Evolutionary conservation across 1,140 invertebrate species (phyloP).

Genomic region (Drosophila yakuba): DNA sequence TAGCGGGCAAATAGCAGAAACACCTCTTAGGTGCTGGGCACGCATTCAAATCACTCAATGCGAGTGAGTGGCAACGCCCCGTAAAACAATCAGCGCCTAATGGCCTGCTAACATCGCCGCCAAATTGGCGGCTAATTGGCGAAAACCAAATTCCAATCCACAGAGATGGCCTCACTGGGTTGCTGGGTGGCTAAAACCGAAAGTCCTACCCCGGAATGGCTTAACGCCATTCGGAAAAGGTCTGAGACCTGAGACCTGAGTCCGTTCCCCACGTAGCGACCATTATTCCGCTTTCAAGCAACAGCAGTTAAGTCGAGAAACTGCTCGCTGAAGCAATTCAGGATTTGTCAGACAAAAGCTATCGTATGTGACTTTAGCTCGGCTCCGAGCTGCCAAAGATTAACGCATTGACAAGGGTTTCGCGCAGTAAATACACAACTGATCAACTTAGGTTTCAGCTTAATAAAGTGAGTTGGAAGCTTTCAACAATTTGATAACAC

Average conservation of each 20-base stretch:
- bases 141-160: slow-evolving; percentile 70
- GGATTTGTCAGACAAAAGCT: slow-evolving; percentile 2
- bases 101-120: slow-evolving; percentile 49
- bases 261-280: slow-evolving; percentile 23
- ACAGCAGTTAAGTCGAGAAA: slow-evolving; percentile 23
- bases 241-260: slow-evolving; percentile 9
- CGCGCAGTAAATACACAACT: background rate
- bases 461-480: background rate
- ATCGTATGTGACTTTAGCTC: slow-evolving; percentile 4
- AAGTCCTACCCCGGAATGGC: slow-evolving; percentile 35
- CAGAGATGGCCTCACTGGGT: slow-evolving; percentile 49
- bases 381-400: slow-evolving; percentile 7
- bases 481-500: background rate
- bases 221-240: slow-evolving; percentile 27
- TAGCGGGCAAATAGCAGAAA: slow-evolving; percentile 29
- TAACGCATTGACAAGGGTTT: slow-evolving; percentile 15
- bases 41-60: slow-evolving; percentile 73
- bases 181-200: slow-evolving; percentile 24
- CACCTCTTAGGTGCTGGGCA: slow-evolving; percentile 26
- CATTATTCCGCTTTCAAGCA: slow-evolving; percentile 21
- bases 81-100: slow-evolving; percentile 67
- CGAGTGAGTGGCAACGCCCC: slow-evolving; percentile 57
- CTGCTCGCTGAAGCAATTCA: slow-evolving; percentile 8
- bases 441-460: background rate
- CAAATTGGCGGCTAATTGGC: slow-evolving; percentile 78